phyloP scores from a whole-genome alignment of 2,888 invertebrate genomes.

The Drosophila percnosoma region DNA sequence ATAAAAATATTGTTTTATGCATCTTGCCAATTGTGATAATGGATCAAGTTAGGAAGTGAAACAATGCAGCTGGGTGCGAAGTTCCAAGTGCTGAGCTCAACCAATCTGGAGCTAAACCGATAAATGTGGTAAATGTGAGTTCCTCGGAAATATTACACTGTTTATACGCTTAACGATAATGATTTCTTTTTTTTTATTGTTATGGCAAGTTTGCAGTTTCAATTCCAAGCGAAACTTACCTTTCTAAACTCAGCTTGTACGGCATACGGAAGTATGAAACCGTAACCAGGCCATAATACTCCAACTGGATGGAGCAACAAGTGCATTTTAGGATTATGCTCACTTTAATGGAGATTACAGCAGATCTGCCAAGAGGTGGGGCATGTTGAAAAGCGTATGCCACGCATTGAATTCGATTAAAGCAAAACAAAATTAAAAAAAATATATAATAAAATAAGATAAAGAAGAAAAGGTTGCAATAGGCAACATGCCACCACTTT shows the following conservation, averaged over 20 bases:
- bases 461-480: conserved; percentile 36
- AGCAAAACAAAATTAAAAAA: conserved; percentile 27
- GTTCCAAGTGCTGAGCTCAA: not conserved
- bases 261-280: conserved; percentile 56
- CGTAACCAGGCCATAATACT: conserved; percentile 29
- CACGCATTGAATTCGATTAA: conserved; percentile 71
- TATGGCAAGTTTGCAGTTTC: not conserved
- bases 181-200: not conserved
- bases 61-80: not conserved
- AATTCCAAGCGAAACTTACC: not conserved
- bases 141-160: not conserved
- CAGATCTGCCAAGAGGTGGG: conserved; percentile 9
- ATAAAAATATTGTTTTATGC: no score
- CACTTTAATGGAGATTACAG: conserved; percentile 70
- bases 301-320: conserved; percentile 52
- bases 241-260: conserved; percentile 2
- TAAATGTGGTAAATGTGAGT: not conserved
- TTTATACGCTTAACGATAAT: not conserved
- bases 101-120: not conserved
- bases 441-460: not conserved
- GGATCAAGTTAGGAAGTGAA: not conserved
- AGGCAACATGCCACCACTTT: conserved; percentile 64
- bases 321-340: conserved; percentile 66
- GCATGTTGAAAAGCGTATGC: conserved; percentile 21
- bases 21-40: not conserved